These are phyloP conservation scores for Drosophila vallismaia DNA, from an alignment of 2,888 invertebrate genomes.

Conservation along the genomic window DNA sequence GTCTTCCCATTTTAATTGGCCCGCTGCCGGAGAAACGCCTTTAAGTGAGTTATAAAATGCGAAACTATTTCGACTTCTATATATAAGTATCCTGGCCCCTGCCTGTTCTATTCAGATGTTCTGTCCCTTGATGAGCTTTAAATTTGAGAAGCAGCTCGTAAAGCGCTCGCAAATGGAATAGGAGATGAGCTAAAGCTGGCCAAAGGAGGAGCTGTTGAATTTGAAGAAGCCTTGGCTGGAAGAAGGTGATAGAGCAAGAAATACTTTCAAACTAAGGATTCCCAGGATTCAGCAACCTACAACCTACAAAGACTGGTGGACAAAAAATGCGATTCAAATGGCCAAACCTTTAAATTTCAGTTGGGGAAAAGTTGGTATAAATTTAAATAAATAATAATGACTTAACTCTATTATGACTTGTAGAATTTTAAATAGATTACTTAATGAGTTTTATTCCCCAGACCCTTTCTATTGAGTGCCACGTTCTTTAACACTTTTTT, in stretches of 20 bases:
- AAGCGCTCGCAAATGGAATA: conserved; percentile 60
- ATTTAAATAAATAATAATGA: conserved; percentile 3
- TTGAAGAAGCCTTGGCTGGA: neutral
- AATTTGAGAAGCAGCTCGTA: conserved; percentile 54
- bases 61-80: conserved; percentile 36
- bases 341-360: conserved; percentile 2
- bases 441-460: neutral
- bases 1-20: conserved; percentile 76
- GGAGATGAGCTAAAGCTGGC: conserved; percentile 52
- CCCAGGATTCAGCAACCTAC: neutral
- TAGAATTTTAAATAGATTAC: neutral
- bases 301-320: conserved; percentile 1
- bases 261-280: conserved; percentile 11
- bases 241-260: conserved; percentile 27
- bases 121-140: conserved; percentile 68
- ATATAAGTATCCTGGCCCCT: neutral
- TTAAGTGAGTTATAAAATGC: conserved; percentile 53
- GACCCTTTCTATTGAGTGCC: neutral
- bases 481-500: neutral
- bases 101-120: neutral
- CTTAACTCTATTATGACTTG: neutral
- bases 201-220: conserved; percentile 8
- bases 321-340: conserved; percentile 7
- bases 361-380: conserved; percentile 1
- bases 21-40: conserved; percentile 50